Evolutionary conservation across 2,113 vertebrate species (phyloP).

Genomic region (Myodes glareolus): DNA sequence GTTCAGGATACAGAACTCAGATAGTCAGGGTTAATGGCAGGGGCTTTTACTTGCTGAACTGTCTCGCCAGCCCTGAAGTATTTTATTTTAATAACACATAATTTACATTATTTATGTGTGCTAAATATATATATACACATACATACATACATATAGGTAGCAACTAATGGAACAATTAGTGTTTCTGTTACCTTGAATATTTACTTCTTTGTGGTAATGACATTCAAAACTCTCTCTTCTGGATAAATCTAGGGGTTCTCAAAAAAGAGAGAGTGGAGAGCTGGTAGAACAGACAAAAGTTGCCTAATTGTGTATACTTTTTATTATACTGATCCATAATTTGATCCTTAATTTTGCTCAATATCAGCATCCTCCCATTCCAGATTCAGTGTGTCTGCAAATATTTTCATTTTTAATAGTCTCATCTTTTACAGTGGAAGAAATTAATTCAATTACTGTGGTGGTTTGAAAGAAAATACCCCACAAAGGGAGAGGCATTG

Average conservation of each 20-base stretch:
- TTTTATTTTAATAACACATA: neutral
- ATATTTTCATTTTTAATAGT: neutral
- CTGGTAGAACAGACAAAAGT: neutral
- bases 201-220: neutral
- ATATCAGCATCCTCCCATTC: neutral
- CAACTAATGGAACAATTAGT: neutral
- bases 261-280: neutral
- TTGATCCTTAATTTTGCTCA: neutral
- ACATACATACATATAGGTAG: neutral
- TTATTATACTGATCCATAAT: neutral
- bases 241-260: neutral
- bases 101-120: neutral
- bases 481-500: neutral
- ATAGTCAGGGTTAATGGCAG: neutral
- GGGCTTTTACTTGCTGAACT: neutral
- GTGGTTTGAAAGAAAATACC: neutral
- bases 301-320: neutral
- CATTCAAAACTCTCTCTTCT: neutral
- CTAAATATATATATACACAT: neutral
- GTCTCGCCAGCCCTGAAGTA: neutral
- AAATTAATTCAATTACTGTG: neutral
- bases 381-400: neutral
- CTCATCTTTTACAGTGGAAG: neutral
- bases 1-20: neutral
- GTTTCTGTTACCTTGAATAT: neutral